Conservation (phyloP, 2,888 invertebrate genomes). For the Unio pictorum region DNA sequence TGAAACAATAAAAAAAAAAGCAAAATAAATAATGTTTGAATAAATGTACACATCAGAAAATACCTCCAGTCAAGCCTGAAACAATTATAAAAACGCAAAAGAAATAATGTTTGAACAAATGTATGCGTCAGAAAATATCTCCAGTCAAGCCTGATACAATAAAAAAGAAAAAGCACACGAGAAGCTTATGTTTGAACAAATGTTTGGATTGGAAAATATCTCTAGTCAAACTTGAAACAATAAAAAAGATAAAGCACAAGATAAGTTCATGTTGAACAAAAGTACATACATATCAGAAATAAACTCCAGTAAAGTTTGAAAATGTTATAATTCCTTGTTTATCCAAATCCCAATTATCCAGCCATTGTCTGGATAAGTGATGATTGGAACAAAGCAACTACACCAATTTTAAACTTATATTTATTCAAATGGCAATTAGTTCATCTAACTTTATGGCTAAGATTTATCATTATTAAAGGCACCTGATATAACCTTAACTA, state of each 20-base stretch:
- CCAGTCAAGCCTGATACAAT: background rate
- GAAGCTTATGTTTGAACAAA: background rate
- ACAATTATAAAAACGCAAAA: no score
- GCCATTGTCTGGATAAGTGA: no score
- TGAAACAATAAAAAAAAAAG: constrained; percentile 21
- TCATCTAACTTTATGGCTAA: no score
- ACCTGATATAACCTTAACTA: no score
- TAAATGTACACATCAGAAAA: background rate
- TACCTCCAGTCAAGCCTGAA: background rate
- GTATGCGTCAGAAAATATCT: background rate
- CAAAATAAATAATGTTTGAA: background rate
- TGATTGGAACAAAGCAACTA: no score
- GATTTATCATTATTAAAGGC: no score
- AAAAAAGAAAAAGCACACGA: no score
- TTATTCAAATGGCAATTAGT: no score
- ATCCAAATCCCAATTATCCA: no score
- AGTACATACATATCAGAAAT: constrained; percentile 85
- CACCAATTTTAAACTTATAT: no score
- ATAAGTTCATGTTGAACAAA: no score
- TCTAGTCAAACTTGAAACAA: constrained; percentile 80
- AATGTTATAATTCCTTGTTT: background rate
- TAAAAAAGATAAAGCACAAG: background rate
- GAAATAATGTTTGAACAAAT: background rate
- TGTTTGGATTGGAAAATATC: constrained; percentile 63
- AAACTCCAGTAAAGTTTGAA: constrained; percentile 81